Evolutionary conservation across 2,113 vertebrate genomes (phyloP).

Genomic region (Mesocricetus auratus): DNA sequence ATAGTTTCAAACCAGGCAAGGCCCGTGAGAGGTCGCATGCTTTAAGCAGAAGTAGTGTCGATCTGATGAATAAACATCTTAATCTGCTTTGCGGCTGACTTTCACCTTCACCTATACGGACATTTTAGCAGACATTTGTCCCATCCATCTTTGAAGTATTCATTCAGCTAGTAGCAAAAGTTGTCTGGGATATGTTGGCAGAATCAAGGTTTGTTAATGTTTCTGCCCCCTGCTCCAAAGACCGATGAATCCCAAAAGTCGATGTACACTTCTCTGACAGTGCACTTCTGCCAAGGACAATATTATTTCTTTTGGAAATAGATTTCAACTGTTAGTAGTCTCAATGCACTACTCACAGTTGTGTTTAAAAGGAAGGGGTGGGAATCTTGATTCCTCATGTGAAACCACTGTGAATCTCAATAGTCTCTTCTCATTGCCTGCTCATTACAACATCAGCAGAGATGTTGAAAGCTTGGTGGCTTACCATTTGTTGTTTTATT

Average conservation of each 20-base stretch:
- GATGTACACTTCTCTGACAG: neutral
- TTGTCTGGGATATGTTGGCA: neutral
- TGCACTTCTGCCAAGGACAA: neutral
- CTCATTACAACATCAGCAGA: neutral
- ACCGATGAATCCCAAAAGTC: neutral
- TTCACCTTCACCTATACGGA: neutral
- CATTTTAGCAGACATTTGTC: neutral
- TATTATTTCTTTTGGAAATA: constrained; percentile 44
- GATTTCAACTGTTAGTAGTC: constrained; percentile 12
- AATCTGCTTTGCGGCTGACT: neutral
- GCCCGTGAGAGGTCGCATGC: neutral
- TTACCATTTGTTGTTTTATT: neutral
- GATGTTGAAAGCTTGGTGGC: neutral
- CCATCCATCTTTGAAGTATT: neutral
- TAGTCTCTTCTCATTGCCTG: neutral
- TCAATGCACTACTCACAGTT: neutral
- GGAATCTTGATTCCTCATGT: neutral
- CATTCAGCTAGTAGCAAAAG: neutral
- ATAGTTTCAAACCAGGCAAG: neutral
- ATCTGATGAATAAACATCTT: neutral
- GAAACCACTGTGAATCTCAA: neutral
- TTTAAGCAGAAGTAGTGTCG: neutral
- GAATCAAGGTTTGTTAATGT: neutral
- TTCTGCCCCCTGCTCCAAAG: neutral
- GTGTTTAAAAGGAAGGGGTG: neutral